Percentiles rank a stretch among this genome's conserved stretches.
These are phyloP conservation scores for Baccha elongata DNA, from an alignment of 2,888 invertebrate species.

Conservation along the genomic window DNA sequence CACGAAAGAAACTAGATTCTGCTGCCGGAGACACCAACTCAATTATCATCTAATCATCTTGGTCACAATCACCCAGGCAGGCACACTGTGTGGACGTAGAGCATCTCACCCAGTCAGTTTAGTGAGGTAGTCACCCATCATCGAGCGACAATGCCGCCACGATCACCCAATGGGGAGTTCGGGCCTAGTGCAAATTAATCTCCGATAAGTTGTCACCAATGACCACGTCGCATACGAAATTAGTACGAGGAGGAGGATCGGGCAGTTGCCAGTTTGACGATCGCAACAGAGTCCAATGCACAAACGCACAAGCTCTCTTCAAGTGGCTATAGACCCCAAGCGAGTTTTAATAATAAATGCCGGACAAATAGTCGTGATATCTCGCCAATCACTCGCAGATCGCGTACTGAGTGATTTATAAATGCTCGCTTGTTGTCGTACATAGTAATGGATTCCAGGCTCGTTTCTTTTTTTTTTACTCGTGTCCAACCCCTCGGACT, in stretches of 20 bases:
- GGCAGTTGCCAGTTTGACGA: constrained; percentile 10
- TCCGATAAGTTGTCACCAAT: constrained; percentile 73
- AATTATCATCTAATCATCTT: constrained; percentile 60
- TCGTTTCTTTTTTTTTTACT: constrained; percentile 26
- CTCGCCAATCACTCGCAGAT: constrained; percentile 73
- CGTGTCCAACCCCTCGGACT: constrained; percentile 70
- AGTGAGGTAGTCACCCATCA: constrained; percentile 35
- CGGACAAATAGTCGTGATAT: constrained; percentile 73
- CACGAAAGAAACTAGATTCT: constrained; percentile 55
- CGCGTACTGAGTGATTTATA: constrained; percentile 73
- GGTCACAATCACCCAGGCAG: constrained; percentile 27
- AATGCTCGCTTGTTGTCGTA: constrained; percentile 69
- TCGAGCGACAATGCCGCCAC: constrained; percentile 1
- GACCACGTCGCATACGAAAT: constrained; percentile 71
- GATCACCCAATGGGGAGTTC: constrained; percentile 44
- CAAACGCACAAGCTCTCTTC: constrained; percentile 26
- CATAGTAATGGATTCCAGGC: constrained; percentile 70
- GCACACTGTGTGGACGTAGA: constrained; percentile 20
- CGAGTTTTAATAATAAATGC: constrained; percentile 71
- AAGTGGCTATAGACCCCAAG: constrained; percentile 27
- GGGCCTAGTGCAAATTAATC: constrained; percentile 70
- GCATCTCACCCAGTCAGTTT: constrained; percentile 44
- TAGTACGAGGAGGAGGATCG: constrained; percentile 67
- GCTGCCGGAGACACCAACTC: constrained; percentile 55
- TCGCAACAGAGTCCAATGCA: constrained; percentile 5